Percentiles rank a stretch among this genome's conserved stretches.
Evolutionary conservation across 2,113 vertebrate genomes (phyloP).

Genomic region (Labeo rohita): DNA sequence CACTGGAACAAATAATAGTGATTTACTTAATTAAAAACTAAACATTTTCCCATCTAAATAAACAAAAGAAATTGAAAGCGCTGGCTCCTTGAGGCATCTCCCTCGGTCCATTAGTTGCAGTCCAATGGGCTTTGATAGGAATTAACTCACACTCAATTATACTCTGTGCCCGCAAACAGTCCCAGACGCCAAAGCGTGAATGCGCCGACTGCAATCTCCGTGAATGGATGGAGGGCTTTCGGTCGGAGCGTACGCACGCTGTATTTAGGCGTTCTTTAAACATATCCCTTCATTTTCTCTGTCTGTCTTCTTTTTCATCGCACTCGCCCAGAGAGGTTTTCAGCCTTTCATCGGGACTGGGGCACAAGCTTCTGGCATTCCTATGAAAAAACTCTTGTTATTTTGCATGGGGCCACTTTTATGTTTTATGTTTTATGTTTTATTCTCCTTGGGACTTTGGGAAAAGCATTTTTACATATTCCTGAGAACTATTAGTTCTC

Average conservation of each 20-base stretch:
- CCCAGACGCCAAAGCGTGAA: slow-evolving; percentile 64
- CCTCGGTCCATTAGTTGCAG: slow-evolving; percentile 76
- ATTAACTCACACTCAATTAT: slow-evolving; percentile 76
- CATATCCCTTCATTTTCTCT: slow-evolving; percentile 51
- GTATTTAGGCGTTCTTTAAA: slow-evolving; percentile 41
- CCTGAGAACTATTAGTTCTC: background rate
- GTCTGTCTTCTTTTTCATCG: slow-evolving; percentile 2
- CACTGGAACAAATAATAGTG: slow-evolving; percentile 75
- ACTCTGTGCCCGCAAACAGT: slow-evolving; percentile 66
- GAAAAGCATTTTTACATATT: background rate
- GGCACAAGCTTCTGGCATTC: background rate
- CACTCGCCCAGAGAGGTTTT: background rate
- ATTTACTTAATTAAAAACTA: slow-evolving; percentile 80
- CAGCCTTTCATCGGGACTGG: slow-evolving; percentile 2
- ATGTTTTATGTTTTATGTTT: background rate
- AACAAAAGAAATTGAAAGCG: slow-evolving; percentile 73
- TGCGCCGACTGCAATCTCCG: slow-evolving; percentile 65
- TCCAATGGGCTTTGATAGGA: slow-evolving; percentile 79
- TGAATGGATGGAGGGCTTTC: slow-evolving; percentile 50
- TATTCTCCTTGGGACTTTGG: background rate
- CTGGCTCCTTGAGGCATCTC: slow-evolving; percentile 72
- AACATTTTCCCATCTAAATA: slow-evolving; percentile 76
- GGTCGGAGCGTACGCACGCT: background rate
- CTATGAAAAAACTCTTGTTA: background rate
- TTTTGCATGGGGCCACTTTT: background rate